A percentile compares a stretch with the other conserved stretches of the same genome.
Conservation (phyloP, 2,113 vertebrate species). For the Melanerpes aurifrons region DNA sequence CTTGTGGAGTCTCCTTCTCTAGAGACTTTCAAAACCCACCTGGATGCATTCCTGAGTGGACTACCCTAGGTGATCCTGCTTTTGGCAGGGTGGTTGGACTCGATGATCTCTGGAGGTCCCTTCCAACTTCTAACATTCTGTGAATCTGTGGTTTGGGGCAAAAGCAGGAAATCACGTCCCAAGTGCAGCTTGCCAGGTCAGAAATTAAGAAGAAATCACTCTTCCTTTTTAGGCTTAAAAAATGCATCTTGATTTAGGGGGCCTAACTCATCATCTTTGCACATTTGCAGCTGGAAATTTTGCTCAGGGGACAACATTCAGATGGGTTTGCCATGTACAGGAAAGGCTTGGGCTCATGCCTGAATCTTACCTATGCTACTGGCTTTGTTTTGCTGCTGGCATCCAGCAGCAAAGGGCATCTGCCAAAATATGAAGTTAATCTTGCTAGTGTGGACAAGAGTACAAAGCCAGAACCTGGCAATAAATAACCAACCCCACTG, state of each 20-base stretch:
- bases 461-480: not conserved
- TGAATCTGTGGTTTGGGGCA: not conserved
- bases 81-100: no score
- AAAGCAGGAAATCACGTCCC: not conserved
- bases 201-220: conserved; percentile 29
- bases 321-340: not conserved
- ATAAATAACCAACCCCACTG: not conserved
- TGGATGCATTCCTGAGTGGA: no score
- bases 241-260: not conserved
- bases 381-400: not conserved
- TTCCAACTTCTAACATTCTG: no score
- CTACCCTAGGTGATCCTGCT: no score
- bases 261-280: not conserved
- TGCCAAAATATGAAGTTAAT: not conserved
- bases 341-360: not conserved
- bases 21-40: no score
- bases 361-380: not conserved
- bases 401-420: not conserved
- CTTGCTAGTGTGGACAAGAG: not conserved
- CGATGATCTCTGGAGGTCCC: no score
- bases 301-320: not conserved
- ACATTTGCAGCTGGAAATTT: not conserved
- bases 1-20: no score
- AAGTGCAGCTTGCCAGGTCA: not conserved
- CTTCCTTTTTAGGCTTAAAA: not conserved